These are phyloP conservation scores for Aurelia aurita DNA, from an alignment of 30 jellyfish, hydroid and myxozoan species.

Conservation along the genomic window DNA sequence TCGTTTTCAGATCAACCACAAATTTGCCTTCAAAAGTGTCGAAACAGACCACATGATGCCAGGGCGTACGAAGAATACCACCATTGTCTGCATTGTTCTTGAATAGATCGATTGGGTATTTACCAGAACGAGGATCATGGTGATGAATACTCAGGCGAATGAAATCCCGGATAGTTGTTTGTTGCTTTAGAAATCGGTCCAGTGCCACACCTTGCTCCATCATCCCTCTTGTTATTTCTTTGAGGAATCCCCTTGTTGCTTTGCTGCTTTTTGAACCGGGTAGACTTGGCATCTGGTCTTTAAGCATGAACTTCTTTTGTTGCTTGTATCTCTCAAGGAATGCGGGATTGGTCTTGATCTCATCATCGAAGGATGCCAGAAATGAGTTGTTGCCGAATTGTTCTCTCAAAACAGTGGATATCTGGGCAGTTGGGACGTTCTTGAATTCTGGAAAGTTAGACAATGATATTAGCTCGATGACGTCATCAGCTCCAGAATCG, in stretches of 20 bases:
- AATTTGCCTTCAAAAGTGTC: slow-evolving; percentile 53
- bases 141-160: slow-evolving; percentile 66
- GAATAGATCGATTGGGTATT: slow-evolving; percentile 52
- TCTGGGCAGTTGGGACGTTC: slow-evolving; percentile 11
- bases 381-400: slow-evolving; percentile 21
- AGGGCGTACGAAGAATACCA: slow-evolving; percentile 68
- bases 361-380: slow-evolving; percentile 34
- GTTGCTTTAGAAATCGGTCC: slow-evolving; percentile 52
- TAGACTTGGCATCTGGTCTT: slow-evolving; percentile 34
- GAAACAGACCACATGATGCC: slow-evolving; percentile 61
- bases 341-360: slow-evolving; percentile 2
- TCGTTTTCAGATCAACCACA: slow-evolving; percentile 29
- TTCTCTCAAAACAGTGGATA: slow-evolving; percentile 17
- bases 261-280: slow-evolving; percentile 51
- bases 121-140: slow-evolving; percentile 62
- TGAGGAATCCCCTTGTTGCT: slow-evolving; percentile 29
- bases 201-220: slow-evolving; percentile 70
- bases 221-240: slow-evolving; percentile 59
- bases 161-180: slow-evolving; percentile 1
- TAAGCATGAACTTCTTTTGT: slow-evolving; percentile 52
- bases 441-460: slow-evolving; percentile 51
- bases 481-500: slow-evolving; percentile 50
- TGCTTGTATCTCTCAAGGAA: slow-evolving; percentile 37
- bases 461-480: slow-evolving; percentile 44
- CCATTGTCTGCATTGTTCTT: slow-evolving; percentile 13